Conservation (phyloP, 2,797 vertebrate genomes). For the Mormyrops boulengeri region DNA sequence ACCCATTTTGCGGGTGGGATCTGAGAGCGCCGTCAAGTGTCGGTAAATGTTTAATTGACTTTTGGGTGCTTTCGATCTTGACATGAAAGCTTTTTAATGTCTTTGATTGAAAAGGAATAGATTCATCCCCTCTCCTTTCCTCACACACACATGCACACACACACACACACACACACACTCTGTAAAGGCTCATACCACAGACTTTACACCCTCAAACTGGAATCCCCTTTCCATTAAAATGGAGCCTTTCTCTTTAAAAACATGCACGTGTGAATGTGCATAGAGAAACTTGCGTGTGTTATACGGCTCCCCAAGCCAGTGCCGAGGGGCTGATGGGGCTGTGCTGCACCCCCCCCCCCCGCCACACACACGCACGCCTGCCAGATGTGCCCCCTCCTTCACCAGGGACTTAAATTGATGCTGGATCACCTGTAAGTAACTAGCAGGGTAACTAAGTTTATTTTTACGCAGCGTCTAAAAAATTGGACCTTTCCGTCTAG, state of each 20-base stretch:
- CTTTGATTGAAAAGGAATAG: background rate
- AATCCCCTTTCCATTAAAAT: background rate
- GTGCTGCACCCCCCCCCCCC: background rate
- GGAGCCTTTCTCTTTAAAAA: background rate
- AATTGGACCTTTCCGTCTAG: background rate
- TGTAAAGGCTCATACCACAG: background rate
- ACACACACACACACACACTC: background rate
- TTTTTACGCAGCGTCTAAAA: background rate
- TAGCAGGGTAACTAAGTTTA: background rate
- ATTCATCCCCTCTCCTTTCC: background rate
- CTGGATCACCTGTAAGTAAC: background rate
- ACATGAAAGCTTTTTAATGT: constrained; percentile 12
- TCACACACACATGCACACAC: background rate
- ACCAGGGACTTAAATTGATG: background rate
- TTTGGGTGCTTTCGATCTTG: background rate
- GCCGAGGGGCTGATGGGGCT: background rate
- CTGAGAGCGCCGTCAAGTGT: background rate
- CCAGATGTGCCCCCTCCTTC: background rate
- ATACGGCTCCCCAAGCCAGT: background rate
- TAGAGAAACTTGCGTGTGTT: background rate
- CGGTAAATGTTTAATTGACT: background rate
- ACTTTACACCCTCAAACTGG: background rate
- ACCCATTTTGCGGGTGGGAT: background rate
- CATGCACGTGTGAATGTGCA: background rate
- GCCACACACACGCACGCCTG: background rate